Evolutionary conservation across 2,113 vertebrate species (phyloP), one percentile per base, ranked within the genome.

Genomic region (Motacilla tschutschensis): DNA sequence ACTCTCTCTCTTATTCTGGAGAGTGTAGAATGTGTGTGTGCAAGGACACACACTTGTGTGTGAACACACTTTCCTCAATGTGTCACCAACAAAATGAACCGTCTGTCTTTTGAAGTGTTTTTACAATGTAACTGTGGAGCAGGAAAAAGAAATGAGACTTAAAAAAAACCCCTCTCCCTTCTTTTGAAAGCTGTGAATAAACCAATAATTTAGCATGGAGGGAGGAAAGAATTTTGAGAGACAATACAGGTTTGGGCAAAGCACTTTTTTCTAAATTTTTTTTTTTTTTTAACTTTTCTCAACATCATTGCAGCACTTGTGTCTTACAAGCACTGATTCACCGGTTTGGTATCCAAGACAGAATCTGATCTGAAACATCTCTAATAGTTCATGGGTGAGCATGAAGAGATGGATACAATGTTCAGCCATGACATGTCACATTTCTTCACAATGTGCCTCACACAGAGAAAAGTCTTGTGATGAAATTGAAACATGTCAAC

Each of bases 401-500:
- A 44, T 19, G 47, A 80, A 80, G 90, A 86, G 44, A 44, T 53
- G 65, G 53, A 78, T 17, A 28, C 13, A 16, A 65, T 81, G 77
- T 57, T 95, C 60, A 82, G 22, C 79, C 15, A 8, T 2, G 53
- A 78, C 64, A 21, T 3, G 17, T 57, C 12, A 1, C 25, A 28
- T 54, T 80, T 78, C 47, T 55, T 83, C 74, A 54, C 48, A 85
- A 69, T 28, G 20, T 48, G 12, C 38, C 40, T 72, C 41, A 17
- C 0, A 2, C 15, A 70, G 73, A 67, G 67, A 82, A 71, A 72
- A 86, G 74, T 70, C 59, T 83, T 44, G 59, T 53, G 66, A 79
- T 6, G 28, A 95, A 93, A 88, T 33, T 66, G 74, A 85, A 44
- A 83, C 44, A 22, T 41, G 33, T 64, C 65, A 85, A 65, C 80